Evolutionary conservation across 2,113 vertebrate genomes (phyloP).

Genomic region (Falcunculus frontatus): DNA sequence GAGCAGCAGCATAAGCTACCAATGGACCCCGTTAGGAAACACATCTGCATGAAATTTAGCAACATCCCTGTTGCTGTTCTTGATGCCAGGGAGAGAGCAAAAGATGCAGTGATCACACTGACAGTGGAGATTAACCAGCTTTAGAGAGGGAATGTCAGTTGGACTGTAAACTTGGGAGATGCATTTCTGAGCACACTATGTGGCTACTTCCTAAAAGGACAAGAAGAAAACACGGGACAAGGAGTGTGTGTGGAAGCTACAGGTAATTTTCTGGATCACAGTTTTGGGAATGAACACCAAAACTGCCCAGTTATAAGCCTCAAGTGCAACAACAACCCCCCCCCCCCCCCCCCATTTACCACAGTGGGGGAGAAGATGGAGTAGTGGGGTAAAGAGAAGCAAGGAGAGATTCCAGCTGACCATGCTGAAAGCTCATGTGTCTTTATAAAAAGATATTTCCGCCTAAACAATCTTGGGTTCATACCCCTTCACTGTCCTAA

Average conservation of each 20-base stretch:
- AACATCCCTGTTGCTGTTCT: background rate
- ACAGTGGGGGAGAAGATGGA: background rate
- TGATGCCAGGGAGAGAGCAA: background rate
- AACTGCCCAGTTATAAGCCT: background rate
- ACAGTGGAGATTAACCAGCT: background rate
- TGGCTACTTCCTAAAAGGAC: background rate
- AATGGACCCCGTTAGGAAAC: background rate
- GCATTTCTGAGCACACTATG: background rate
- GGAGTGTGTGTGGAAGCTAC: background rate
- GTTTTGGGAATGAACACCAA: background rate
- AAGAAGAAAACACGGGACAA: background rate
- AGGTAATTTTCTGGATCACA: background rate
- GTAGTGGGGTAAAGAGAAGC: background rate
- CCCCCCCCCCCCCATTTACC: rapidly evolving
- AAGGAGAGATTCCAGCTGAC: background rate
- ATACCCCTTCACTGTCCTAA: rapidly evolving
- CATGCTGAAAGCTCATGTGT: rapidly evolving
- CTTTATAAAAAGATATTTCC: background rate
- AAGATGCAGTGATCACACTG: background rate
- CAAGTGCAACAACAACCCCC: background rate
- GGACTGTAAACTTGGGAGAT: background rate
- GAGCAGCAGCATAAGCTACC: background rate
- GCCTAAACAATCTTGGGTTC: background rate
- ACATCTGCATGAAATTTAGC: background rate
- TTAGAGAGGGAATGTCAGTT: background rate